Evolutionary conservation across 2,113 vertebrate genomes (phyloP).

Genomic region (Hylia prasina): DNA sequence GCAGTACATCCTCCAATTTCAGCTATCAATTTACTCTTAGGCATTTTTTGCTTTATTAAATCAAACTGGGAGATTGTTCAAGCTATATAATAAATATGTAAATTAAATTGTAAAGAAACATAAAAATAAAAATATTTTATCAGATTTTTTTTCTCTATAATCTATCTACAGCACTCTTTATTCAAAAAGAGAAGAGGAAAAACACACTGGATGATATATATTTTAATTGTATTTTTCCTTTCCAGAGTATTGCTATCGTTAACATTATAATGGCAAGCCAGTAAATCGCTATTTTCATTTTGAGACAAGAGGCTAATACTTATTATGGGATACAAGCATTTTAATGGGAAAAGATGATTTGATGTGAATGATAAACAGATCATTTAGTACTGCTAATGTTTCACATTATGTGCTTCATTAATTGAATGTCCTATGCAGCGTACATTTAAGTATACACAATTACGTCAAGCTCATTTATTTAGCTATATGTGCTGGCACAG

Average conservation of each 20-base stretch:
- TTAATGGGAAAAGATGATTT: conserved; percentile 38
- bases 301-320: neutral
- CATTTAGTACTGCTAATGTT: neutral
- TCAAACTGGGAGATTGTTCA: conserved; percentile 40
- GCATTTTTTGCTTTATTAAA: conserved; percentile 50
- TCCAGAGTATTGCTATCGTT: neutral
- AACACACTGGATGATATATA: neutral
- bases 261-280: neutral
- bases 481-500: neutral
- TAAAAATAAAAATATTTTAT: conserved; percentile 54
- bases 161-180: conserved; percentile 6
- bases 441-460: neutral
- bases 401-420: conserved; percentile 27
- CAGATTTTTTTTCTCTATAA: neutral
- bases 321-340: neutral
- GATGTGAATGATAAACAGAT: conserved; percentile 23
- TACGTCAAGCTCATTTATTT: neutral
- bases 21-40: conserved; percentile 37
- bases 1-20: conserved; percentile 32
- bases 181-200: neutral
- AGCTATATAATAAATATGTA: conserved; percentile 45
- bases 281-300: conserved; percentile 18
- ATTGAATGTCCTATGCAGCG: neutral
- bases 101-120: conserved; percentile 56
- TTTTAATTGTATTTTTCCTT: neutral